Conservation (phyloP, 2,113 vertebrate species). For the Heptranchias perlo region DNA sequence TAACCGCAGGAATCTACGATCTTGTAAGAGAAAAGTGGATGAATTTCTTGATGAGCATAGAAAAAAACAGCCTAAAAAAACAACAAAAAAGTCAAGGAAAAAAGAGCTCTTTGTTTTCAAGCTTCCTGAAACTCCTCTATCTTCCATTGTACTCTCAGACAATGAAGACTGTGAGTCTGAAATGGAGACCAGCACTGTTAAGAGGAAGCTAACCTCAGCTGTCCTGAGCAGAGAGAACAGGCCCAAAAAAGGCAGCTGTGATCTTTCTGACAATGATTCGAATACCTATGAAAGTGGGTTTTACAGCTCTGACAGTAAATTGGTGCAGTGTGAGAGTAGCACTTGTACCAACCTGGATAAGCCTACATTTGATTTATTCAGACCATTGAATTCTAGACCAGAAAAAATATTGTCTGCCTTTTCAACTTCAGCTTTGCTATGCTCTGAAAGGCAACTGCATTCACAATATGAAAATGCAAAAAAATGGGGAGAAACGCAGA, state of each 20-base stretch:
- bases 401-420: not conserved
- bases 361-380: not conserved
- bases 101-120: conserved; percentile 22
- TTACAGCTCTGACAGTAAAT: not conserved
- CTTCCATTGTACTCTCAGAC: not conserved
- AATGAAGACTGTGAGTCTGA: not conserved
- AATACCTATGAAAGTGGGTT: not conserved
- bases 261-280: not conserved
- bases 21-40: conserved; percentile 14
- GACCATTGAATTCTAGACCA: not conserved
- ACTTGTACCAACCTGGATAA: not conserved
- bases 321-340: not conserved
- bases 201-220: not conserved
- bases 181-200: not conserved
- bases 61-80: not conserved
- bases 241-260: not conserved
- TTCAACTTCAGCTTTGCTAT: not conserved
- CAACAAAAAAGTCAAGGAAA: not conserved
- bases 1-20: conserved; percentile 15
- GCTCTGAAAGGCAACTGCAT: not conserved
- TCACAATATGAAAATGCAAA: not conserved
- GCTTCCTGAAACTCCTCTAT: not conserved
- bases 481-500: not conserved
- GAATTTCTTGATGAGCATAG: not conserved
- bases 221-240: not conserved